These are phyloP conservation scores for Crotophaga sulcirostris DNA, from an alignment of 2,113 vertebrate species.

Conservation along the genomic window DNA sequence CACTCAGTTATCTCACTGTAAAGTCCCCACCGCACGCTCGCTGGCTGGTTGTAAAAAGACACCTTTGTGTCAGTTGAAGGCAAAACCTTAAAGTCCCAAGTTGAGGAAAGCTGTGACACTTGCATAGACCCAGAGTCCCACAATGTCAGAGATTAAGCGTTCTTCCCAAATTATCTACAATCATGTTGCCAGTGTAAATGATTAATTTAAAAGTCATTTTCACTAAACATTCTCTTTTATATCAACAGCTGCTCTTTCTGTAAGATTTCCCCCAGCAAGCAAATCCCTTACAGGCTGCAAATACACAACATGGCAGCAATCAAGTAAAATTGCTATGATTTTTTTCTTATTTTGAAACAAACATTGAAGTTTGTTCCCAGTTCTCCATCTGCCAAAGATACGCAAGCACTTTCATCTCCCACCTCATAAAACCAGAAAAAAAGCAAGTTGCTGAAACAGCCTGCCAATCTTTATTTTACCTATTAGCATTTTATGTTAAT, in stretches of 20 bases:
- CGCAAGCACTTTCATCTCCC: not conserved
- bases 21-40: not conserved
- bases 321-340: not conserved
- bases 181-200: not conserved
- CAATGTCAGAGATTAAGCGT: not conserved
- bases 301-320: not conserved
- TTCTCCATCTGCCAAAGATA: not conserved
- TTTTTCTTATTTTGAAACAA: not conserved
- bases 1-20: not conserved
- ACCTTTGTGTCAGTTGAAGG: not conserved
- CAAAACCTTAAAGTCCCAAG: not conserved
- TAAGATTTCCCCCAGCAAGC: not conserved
- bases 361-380: not conserved
- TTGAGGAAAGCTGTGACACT: not conserved
- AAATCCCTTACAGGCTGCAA: not conserved
- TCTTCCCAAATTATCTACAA: not conserved
- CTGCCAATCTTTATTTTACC: not conserved
- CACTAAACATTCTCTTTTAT: not conserved
- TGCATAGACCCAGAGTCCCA: not conserved
- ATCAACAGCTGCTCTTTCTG: not conserved
- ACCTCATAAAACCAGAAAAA: not conserved
- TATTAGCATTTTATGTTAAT: not conserved
- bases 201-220: not conserved
- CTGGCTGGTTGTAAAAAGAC: not conserved
- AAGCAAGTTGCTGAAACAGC: not conserved